phyloP scores from a whole-genome alignment of 2,888 invertebrate genomes.

The Hypercompe scribonia region DNA sequence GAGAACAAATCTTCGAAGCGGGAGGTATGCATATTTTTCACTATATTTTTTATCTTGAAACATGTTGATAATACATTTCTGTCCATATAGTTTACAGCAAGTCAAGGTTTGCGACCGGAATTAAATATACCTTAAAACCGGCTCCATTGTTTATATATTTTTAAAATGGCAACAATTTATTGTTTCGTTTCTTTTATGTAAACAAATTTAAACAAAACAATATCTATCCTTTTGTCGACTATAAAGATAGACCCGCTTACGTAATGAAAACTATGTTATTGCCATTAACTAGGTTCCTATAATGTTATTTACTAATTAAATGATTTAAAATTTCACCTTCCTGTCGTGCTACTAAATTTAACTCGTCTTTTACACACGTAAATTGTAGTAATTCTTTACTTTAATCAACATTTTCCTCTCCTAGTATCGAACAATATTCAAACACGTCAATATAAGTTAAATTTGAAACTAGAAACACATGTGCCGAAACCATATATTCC shows the following conservation, averaged over 20 bases:
- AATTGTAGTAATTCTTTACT: background rate
- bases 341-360: too few species aligned
- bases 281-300: too few species aligned
- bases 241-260: background rate
- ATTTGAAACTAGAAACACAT: constrained; percentile 2
- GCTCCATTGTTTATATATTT: background rate
- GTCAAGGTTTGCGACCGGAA: background rate
- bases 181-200: background rate
- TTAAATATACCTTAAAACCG: background rate
- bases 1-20: background rate
- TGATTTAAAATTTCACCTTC: too few species aligned
- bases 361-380: background rate
- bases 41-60: background rate
- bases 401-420: background rate
- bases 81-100: background rate
- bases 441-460: background rate
- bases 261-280: too few species aligned
- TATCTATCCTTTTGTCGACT: background rate
- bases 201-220: background rate
- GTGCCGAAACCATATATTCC: constrained; percentile 13
- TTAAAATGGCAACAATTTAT: background rate
- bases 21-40: background rate
- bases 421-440: background rate
- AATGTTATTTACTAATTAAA: too few species aligned
- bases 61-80: background rate